Conservation (phyloP, 2,113 vertebrate genomes). For the Percopsis transmontana region DNA sequence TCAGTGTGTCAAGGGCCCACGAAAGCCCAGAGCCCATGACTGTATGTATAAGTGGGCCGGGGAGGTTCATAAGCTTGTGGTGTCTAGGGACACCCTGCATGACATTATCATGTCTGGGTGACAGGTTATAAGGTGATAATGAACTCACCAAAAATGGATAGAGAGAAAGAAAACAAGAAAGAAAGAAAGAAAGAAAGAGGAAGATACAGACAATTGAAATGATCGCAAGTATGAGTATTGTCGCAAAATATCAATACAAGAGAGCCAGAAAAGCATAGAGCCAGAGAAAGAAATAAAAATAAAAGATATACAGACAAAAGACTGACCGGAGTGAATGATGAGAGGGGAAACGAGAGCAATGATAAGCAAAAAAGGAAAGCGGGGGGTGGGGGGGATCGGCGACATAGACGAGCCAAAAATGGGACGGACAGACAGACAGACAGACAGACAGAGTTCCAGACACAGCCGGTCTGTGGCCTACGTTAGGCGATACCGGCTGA, state of each 20-base stretch:
- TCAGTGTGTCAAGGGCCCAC: constrained; percentile 2
- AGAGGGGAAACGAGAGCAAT: too few species aligned
- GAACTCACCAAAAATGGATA: background rate
- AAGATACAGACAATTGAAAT: background rate
- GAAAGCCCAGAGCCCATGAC: constrained; percentile 11
- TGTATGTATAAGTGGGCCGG: constrained; percentile 4
- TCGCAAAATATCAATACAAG: too few species aligned
- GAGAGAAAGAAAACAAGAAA: background rate
- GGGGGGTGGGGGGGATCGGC: too few species aligned
- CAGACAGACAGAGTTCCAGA: constrained; percentile 34
- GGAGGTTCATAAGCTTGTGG: background rate
- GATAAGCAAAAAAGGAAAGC: too few species aligned
- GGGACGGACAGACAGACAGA: background rate
- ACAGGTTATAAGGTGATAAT: background rate
- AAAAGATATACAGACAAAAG: too few species aligned
- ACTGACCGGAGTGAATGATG: too few species aligned
- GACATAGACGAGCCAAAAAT: too few species aligned
- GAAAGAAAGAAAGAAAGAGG: constrained; percentile 9
- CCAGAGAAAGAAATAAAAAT: background rate
- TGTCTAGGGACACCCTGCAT: too few species aligned
- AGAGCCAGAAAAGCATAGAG: too few species aligned
- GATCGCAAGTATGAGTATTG: background rate
- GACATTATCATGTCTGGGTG: background rate
- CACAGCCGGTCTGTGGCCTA: constrained; percentile 52
- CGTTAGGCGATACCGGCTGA: constrained; percentile 65